Evolutionary conservation across 2,113 vertebrate genomes (phyloP).

Genomic region (Orycteropus afer): DNA sequence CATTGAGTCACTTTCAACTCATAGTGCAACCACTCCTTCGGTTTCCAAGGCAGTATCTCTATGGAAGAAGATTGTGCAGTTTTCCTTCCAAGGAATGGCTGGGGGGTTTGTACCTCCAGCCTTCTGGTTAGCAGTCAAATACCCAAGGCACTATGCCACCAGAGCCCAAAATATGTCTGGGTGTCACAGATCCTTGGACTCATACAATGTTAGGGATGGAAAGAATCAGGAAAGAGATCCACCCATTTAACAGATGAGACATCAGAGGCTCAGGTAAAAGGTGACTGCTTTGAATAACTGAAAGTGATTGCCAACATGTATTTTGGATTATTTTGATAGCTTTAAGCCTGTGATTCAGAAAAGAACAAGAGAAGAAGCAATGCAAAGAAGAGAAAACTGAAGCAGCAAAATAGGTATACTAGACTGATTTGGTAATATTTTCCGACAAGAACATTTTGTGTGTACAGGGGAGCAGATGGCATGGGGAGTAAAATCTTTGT

Average conservation of each 20-base stretch:
- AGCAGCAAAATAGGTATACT: neutral
- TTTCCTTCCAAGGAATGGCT: too few relatives aligned
- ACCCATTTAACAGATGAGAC: constrained; percentile 21
- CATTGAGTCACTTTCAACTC: too few relatives aligned
- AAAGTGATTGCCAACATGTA: neutral
- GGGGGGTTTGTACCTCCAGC: too few relatives aligned
- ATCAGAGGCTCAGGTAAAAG: neutral
- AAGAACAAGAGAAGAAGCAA: neutral
- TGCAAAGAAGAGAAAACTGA: neutral
- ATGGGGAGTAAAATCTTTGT: neutral
- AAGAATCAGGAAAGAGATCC: neutral
- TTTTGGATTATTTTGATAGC: neutral
- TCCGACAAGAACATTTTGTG: neutral
- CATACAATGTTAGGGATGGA: neutral
- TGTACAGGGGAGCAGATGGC: neutral
- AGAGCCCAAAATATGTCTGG: neutral
- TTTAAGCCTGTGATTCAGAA: neutral
- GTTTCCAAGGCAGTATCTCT: too few relatives aligned
- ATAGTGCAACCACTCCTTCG: too few relatives aligned
- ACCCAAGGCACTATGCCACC: too few relatives aligned
- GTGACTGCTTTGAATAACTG: neutral
- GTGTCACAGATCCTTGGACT: neutral
- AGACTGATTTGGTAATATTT: neutral
- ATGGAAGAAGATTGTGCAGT: too few relatives aligned
- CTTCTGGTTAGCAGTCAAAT: too few relatives aligned